phyloP scores from a whole-genome alignment of 64 coral and sea anemone genomes.

The Hydrozoanthus tunicans region DNA sequence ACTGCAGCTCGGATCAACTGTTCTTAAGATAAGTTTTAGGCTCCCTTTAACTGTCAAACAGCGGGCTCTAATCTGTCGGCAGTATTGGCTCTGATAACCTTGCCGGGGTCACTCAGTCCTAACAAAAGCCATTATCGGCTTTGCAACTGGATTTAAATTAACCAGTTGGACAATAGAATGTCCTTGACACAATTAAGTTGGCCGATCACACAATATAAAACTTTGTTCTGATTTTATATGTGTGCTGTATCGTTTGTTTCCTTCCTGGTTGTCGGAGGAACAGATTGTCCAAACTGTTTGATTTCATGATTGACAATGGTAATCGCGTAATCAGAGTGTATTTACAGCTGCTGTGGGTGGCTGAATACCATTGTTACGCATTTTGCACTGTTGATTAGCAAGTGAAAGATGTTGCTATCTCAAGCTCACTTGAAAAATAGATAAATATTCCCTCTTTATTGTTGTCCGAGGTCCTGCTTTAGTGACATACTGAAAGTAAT shows the following conservation, averaged over 20 bases:
- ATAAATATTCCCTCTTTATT: constrained; percentile 14
- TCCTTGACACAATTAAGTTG: neutral
- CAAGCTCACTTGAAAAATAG: neutral
- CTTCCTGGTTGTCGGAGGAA: constrained; percentile 38
- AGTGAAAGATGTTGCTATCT: neutral
- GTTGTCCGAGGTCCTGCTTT: neutral
- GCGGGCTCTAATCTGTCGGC: constrained; percentile 43
- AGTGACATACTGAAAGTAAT: neutral
- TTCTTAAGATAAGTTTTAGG: neutral
- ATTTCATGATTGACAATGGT: constrained; percentile 39
- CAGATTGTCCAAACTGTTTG: constrained; percentile 45
- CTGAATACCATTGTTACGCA: neutral
- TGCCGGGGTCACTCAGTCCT: constrained; percentile 35
- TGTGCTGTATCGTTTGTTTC: neutral
- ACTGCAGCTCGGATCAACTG: neutral
- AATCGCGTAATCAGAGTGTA: constrained; percentile 59
- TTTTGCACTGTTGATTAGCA: neutral
- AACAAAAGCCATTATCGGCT: constrained; percentile 61
- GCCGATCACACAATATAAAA: neutral
- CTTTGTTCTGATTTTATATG: constrained; percentile 33
- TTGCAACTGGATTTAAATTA: constrained; percentile 56
- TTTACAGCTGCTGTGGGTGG: constrained; percentile 42
- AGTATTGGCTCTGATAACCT: constrained; percentile 32
- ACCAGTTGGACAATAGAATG: constrained; percentile 8
- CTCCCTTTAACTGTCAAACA: constrained; percentile 7